Evolutionary conservation across 2,113 vertebrate genomes (phyloP).

Genomic region (Emberiza fucata): DNA sequence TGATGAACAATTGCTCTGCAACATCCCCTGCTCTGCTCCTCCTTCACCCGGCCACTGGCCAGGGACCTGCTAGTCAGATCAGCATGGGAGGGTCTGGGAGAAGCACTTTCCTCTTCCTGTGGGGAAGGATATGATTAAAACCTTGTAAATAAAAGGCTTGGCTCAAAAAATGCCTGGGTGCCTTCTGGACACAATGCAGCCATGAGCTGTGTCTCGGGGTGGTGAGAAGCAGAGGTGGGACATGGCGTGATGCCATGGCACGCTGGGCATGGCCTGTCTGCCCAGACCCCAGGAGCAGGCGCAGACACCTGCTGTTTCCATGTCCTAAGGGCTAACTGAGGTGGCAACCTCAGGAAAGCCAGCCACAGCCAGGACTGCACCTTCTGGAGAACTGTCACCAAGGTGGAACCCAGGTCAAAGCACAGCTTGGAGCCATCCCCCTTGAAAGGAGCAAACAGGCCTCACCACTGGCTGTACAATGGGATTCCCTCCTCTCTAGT

Average conservation of each 20-base stretch:
- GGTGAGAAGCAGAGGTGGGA: neutral
- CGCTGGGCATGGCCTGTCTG: rapidly evolving
- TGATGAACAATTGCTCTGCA: neutral
- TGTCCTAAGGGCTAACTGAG: neutral
- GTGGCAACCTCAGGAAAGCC: neutral
- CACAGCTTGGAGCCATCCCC: neutral
- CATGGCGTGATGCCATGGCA: neutral
- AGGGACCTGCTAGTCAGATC: neutral
- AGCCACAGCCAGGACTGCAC: neutral
- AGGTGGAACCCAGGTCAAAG: neutral
- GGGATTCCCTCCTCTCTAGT: neutral
- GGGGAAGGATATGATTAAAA: slow-evolving; percentile 38
- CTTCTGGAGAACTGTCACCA: neutral
- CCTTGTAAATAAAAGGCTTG: slow-evolving; percentile 6
- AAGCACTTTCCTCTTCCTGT: slow-evolving; percentile 32
- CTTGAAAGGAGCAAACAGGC: neutral
- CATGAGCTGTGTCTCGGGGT: neutral
- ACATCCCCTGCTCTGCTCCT: neutral
- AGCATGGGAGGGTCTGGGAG: neutral
- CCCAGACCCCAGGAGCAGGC: neutral
- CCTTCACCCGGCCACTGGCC: neutral
- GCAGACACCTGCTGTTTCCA: neutral
- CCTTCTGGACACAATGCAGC: neutral
- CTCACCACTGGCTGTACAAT: neutral
- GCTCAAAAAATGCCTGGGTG: neutral